Evolutionary conservation across 2,888 invertebrate genomes (phyloP).

Genomic region (Pyrrhosoma nymphula): DNA sequence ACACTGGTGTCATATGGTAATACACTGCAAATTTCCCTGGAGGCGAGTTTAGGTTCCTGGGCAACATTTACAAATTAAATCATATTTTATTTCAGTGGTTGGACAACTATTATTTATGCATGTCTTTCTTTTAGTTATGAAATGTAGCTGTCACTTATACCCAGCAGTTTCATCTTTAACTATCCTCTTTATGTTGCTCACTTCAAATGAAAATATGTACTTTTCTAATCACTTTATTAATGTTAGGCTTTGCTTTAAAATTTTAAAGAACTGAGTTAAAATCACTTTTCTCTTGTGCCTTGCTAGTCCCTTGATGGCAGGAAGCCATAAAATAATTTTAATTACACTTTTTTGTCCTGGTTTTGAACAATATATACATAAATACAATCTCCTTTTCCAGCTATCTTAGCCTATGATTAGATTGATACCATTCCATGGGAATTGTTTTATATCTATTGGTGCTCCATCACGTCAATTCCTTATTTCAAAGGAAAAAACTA

Average conservation of each 20-base stretch:
- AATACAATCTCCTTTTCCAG: conserved; percentile 28
- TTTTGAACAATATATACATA: neutral
- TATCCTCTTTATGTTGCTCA: neutral
- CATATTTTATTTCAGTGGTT: neutral
- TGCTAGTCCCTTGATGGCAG: neutral
- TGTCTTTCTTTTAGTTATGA: neutral
- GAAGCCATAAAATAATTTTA: neutral
- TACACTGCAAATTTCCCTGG: neutral
- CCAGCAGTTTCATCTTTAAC: neutral
- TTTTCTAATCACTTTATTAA: neutral
- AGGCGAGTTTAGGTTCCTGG: neutral
- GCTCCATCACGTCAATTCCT: neutral
- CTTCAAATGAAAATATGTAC: neutral
- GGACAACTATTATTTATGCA: neutral
- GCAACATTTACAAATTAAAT: neutral
- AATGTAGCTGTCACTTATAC: no score
- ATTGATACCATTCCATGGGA: conserved; percentile 31
- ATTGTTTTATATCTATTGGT: conserved; percentile 16
- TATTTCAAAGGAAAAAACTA: conserved; percentile 27
- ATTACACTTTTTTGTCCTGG: neutral
- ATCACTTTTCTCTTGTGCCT: neutral
- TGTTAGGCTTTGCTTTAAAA: neutral
- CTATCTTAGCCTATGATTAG: conserved; percentile 24
- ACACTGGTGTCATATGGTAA: neutral
- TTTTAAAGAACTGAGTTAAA: neutral